Evolutionary conservation across 2,113 vertebrate genomes (phyloP), one percentile per base, ranked within the genome.

Genomic region (Okapia johnstoni): DNA sequence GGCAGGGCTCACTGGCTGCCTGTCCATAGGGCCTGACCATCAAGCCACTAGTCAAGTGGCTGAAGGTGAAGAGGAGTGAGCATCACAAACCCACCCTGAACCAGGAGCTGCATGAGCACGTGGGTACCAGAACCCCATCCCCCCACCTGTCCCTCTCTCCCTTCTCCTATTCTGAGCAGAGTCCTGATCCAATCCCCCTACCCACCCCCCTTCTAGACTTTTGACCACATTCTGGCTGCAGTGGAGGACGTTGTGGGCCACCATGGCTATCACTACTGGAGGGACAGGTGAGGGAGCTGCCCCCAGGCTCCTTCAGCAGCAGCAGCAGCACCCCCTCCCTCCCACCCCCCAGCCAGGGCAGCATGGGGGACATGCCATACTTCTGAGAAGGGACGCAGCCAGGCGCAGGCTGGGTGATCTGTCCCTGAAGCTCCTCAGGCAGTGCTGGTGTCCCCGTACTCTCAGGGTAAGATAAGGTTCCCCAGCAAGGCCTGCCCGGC

Each of bases 241-340:
- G 99, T 99, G 98, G 99, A 99, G 98, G 99, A 99, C 99, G 99
- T 99, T 0, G 99, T 99, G 79, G 99, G 99, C 26, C 99, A 99
- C 93, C 99, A 99, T 9, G 99, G 99, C 55, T 99, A 99, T 94
- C 99, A 99, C 98, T 99, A 99, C 99, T 99, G 99, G 99, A 99
- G 99, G 97, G 99, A 99, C 99, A 99, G 99, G 99, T 99, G 98
- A 98, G 97, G 96, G 96, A 97, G 97, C 97, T 97, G 80, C 88
- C 96, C 92, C 48, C 55, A 97, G 92, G 92, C 97, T 96, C 96
- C 96, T 97, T 97, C 98, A 93, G 90, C 85, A 9, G 8, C 23
- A 95, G 40, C 40, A 76, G 36, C 70, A 43, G 55, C 7, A 21
- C 55, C 70, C 70, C 21, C n/a, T 25, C 70, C 63, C 40, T 40